Percentiles rank a stretch among this genome's conserved stretches.
Evolutionary conservation across 1,140 invertebrate species (phyloP).

Genomic region (Neuroterus valhalla): DNA sequence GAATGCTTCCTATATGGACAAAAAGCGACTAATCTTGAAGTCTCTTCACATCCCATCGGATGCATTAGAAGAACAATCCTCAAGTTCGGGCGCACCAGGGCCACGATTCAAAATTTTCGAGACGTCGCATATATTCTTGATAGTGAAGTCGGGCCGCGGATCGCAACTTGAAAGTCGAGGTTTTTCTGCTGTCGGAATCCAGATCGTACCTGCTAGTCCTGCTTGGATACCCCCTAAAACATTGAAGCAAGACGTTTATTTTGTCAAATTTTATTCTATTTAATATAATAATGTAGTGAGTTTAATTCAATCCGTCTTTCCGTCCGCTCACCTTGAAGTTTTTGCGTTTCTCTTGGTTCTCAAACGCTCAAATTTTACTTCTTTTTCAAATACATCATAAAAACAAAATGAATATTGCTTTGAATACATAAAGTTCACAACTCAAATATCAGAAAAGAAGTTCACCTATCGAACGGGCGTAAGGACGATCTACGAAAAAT

Average conservation of each 20-base stretch:
- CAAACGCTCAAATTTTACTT: no score
- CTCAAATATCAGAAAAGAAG: no score
- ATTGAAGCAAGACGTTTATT: slow-evolving; percentile 19
- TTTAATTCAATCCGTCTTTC: neutral
- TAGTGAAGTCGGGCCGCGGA: slow-evolving; percentile 69
- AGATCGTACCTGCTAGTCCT: slow-evolving; percentile 84
- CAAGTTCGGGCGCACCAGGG: slow-evolving; percentile 67
- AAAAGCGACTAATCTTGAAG: neutral
- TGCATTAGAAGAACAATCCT: slow-evolving; percentile 71
- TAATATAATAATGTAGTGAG: neutral
- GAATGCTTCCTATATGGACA: no score
- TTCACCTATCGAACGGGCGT: no score
- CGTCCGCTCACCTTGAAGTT: neutral
- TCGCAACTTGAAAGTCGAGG: slow-evolving; percentile 58
- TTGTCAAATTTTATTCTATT: slow-evolving; percentile 29
- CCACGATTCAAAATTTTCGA: slow-evolving; percentile 64
- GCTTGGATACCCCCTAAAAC: slow-evolving; percentile 83
- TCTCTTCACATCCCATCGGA: slow-evolving; percentile 66
- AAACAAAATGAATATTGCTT: no score
- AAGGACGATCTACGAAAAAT: no score
- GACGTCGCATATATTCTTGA: slow-evolving; percentile 71
- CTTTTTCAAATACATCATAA: no score
- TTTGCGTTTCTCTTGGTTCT: no score
- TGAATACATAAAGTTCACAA: no score
- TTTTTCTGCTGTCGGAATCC: slow-evolving; percentile 79